Percentiles rank a stretch among this genome's conserved stretches.
phyloP scores from a whole-genome alignment of 2,113 vertebrate genomes.

The Coptodon rendalli region DNA sequence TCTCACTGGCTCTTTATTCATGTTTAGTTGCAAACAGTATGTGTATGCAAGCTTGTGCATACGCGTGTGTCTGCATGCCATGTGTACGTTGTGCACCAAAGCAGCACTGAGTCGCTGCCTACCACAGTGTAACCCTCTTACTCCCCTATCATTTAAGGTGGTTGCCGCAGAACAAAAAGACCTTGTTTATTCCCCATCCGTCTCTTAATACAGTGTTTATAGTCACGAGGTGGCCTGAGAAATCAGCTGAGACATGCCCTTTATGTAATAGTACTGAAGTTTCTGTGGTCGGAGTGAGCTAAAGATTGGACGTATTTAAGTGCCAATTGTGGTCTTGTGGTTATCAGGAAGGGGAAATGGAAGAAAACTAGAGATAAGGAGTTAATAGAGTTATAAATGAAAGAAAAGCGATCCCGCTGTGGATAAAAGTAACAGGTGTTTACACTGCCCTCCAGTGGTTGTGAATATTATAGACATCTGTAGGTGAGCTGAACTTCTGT shows the following conservation, averaged over 20 bases:
- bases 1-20: constrained; percentile 29
- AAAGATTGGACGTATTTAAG: background rate
- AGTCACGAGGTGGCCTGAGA: constrained; percentile 26
- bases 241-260: constrained; percentile 9
- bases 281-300: background rate
- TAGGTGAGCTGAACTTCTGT: background rate
- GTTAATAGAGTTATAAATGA: background rate
- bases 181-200: constrained; percentile 14
- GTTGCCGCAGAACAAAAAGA: constrained; percentile 26
- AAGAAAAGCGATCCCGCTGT: background rate
- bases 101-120: constrained; percentile 9
- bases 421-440: background rate
- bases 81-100: background rate
- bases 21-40: background rate
- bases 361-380: background rate
- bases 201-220: constrained; percentile 31
- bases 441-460: constrained; percentile 29
- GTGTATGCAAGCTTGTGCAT: background rate
- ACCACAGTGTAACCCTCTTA: constrained; percentile 49
- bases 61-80: constrained; percentile 4
- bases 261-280: constrained; percentile 7
- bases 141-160: constrained; percentile 1
- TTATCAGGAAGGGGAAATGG: background rate
- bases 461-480: background rate
- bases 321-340: background rate